phyloP scores from a whole-genome alignment of 2,797 vertebrate genomes.

The Eulemur rubriventer region DNA sequence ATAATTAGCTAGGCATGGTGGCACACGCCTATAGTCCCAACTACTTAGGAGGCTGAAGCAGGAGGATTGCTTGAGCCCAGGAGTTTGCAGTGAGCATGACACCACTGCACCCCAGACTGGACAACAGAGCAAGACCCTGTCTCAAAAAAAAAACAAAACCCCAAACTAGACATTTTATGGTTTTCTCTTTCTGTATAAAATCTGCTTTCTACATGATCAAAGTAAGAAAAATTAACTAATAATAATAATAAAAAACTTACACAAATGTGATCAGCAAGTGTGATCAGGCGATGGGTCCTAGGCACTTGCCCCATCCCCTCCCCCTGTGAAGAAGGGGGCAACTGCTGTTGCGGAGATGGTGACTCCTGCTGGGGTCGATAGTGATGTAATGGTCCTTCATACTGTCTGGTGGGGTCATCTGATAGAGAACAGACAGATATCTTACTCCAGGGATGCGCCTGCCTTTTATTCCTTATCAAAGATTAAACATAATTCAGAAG shows the following conservation, averaged over 20 bases:
- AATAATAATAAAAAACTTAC: constrained; percentile 84
- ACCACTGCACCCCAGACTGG: not conserved
- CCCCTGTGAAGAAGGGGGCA: constrained; percentile 87
- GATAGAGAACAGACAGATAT: not conserved
- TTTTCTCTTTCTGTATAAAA: not conserved
- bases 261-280: constrained; percentile 98
- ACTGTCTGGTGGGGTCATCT: constrained; percentile 88
- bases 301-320: constrained; percentile 91
- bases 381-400: constrained; percentile 90
- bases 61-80: not conserved
- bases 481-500: not conserved
- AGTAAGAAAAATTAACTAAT: not conserved
- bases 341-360: constrained; percentile 88
- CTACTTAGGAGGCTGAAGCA: not conserved
- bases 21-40: not conserved
- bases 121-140: not conserved
- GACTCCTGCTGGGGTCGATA: constrained; percentile 90
- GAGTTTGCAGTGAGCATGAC: not conserved
- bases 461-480: constrained; percentile 1
- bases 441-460: not conserved
- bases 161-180: not conserved
- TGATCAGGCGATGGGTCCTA: constrained; percentile 97
- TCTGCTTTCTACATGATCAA: not conserved
- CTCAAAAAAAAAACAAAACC: not conserved
- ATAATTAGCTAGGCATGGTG: not conserved